These are phyloP conservation scores for Anorthoa munda DNA, from an alignment of 2,888 invertebrate species.

Conservation along the genomic window DNA sequence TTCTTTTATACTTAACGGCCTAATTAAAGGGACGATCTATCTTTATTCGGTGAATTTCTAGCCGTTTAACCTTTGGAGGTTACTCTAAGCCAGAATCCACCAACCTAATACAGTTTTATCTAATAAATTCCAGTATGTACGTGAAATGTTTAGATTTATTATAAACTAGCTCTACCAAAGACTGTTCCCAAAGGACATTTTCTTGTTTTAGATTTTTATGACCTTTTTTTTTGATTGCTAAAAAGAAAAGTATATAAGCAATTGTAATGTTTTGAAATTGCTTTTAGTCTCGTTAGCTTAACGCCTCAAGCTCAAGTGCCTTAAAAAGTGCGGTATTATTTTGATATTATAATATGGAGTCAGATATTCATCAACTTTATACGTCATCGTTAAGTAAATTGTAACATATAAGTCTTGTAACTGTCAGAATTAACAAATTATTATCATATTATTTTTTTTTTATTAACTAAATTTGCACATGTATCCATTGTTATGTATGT, in stretches of 20 bases:
- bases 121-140: neutral
- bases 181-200: neutral
- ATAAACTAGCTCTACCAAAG: neutral
- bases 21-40: neutral
- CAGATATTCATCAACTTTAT: too few species aligned
- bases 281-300: too few species aligned
- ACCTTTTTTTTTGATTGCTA: neutral
- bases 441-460: too few species aligned
- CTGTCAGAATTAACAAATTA: too few species aligned
- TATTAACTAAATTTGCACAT: too few species aligned
- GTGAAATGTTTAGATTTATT: constrained; percentile 8
- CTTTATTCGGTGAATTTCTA: constrained; percentile 1
- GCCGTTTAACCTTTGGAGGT: constrained; percentile 3
- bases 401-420: too few species aligned
- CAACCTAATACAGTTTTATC: constrained; percentile 12
- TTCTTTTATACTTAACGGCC: neutral
- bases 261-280: neutral
- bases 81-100: neutral
- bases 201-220: neutral
- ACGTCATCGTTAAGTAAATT: too few species aligned
- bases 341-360: too few species aligned
- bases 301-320: too few species aligned
- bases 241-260: neutral
- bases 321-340: too few species aligned
- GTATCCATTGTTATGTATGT: too few species aligned